Evolutionary conservation across 2,113 vertebrate genomes (phyloP).

Genomic region (Etheostoma spectabile): DNA sequence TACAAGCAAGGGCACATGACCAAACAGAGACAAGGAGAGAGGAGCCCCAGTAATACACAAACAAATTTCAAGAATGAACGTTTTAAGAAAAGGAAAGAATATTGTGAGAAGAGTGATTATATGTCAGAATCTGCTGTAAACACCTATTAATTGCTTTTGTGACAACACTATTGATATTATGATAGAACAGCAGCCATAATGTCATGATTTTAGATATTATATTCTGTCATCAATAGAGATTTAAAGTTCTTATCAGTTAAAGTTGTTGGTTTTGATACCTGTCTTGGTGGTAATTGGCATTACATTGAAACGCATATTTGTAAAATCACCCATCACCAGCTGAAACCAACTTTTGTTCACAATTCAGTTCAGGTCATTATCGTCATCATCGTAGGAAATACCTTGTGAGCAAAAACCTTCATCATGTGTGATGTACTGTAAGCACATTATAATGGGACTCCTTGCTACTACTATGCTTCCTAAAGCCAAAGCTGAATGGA

Average conservation of each 20-base stretch:
- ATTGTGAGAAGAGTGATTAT: too few species aligned
- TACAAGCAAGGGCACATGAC: slow-evolving; percentile 8
- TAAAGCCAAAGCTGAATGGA: background rate
- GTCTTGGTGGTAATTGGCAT: background rate
- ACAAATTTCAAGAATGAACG: slow-evolving; percentile 1
- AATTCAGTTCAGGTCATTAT: background rate
- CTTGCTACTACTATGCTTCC: background rate
- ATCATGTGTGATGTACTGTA: slow-evolving; percentile 11
- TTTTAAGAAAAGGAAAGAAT: background rate
- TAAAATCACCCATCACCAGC: background rate
- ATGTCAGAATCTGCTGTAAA: background rate
- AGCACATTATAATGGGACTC: slow-evolving; percentile 5
- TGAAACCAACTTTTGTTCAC: background rate
- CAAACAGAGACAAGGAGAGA: slow-evolving; percentile 2
- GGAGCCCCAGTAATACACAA: background rate
- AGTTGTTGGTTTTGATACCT: too few species aligned
- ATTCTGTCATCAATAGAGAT: background rate
- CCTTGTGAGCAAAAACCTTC: background rate
- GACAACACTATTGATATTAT: background rate
- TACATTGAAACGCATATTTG: background rate
- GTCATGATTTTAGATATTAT: background rate
- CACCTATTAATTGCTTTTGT: background rate
- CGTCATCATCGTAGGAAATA: background rate
- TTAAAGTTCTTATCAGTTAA: background rate
- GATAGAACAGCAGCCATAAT: background rate